phyloP scores from a whole-genome alignment of 92 coral and sea anemone species.

The Plumapathes pennacea region DNA sequence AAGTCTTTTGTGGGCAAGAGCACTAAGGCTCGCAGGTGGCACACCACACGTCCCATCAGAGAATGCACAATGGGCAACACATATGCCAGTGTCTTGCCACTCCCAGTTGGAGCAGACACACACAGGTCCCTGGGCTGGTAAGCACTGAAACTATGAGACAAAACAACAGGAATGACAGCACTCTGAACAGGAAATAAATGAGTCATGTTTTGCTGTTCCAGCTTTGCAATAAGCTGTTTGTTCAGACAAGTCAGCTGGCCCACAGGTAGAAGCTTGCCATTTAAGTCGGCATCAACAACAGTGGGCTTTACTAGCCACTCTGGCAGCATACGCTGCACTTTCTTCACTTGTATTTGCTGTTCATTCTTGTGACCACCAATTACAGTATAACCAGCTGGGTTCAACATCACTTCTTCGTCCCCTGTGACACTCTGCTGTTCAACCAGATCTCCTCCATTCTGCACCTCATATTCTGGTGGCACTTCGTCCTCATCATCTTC shows the following conservation, averaged over 20 bases:
- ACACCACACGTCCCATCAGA: slow-evolving; percentile 37
- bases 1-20: slow-evolving; percentile 91
- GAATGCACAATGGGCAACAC: slow-evolving; percentile 82
- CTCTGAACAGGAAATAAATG: slow-evolving; percentile 87
- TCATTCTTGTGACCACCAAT: slow-evolving; percentile 73
- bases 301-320: slow-evolving; percentile 90
- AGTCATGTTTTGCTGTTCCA: slow-evolving; percentile 52
- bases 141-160: slow-evolving; percentile 69
- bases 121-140: slow-evolving; percentile 81
- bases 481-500: not conserved
- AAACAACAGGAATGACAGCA: slow-evolving; percentile 71
- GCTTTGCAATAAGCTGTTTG: slow-evolving; percentile 36
- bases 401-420: not conserved
- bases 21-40: slow-evolving; percentile 81
- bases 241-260: slow-evolving; percentile 57
- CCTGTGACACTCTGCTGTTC: not conserved
- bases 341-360: slow-evolving; percentile 40
- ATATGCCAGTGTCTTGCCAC: slow-evolving; percentile 96
- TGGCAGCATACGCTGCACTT: slow-evolving; percentile 75
- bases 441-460: not conserved
- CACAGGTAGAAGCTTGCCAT: slow-evolving; percentile 53
- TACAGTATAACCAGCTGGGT: slow-evolving; percentile 66
- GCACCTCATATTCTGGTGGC: not conserved
- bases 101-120: slow-evolving; percentile 97
- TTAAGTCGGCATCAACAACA: slow-evolving; percentile 61